A percentile compares a stretch with the other conserved stretches of the same genome.
phyloP scores from a whole-genome alignment of 2,888 invertebrate genomes.

The Melipona beecheii region DNA sequence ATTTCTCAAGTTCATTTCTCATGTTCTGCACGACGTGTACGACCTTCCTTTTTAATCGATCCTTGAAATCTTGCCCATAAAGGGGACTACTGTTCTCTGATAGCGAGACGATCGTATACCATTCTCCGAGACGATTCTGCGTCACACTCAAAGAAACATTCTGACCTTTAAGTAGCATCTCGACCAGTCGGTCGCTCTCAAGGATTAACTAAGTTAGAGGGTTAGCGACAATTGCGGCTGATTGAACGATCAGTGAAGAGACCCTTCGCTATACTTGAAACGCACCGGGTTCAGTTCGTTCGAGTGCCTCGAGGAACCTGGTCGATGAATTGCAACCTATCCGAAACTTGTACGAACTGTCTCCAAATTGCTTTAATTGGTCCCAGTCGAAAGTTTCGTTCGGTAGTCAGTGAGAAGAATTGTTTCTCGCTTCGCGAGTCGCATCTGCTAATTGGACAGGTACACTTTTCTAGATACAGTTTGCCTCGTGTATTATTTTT shows the following conservation, averaged over 20 bases:
- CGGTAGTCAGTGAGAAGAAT: background rate
- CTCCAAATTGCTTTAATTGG: background rate
- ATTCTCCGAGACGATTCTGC: conserved; percentile 52
- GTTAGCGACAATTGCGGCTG: conserved; percentile 61
- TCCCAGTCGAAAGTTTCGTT: background rate
- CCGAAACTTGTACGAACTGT: background rate
- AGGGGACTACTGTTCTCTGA: background rate
- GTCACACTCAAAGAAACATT: conserved; percentile 34
- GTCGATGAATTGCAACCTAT: background rate
- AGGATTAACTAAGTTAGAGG: conserved; percentile 62
- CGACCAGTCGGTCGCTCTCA: conserved; percentile 27
- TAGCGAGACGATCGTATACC: background rate
- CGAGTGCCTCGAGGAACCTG: conserved; percentile 7
- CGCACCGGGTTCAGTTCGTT: conserved; percentile 46
- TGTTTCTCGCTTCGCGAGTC: background rate
- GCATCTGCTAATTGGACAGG: background rate
- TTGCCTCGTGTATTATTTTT: background rate
- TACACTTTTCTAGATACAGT: background rate
- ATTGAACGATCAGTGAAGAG: conserved; percentile 53
- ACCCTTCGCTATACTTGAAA: conserved; percentile 47
- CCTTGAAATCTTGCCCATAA: background rate
- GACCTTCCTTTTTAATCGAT: background rate
- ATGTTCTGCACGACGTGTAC: background rate
- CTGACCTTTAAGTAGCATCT: conserved; percentile 34
- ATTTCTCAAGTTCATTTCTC: background rate